These are phyloP conservation scores for Sericinus montela DNA, from an alignment of 2,888 invertebrate species.

Conservation along the genomic window DNA sequence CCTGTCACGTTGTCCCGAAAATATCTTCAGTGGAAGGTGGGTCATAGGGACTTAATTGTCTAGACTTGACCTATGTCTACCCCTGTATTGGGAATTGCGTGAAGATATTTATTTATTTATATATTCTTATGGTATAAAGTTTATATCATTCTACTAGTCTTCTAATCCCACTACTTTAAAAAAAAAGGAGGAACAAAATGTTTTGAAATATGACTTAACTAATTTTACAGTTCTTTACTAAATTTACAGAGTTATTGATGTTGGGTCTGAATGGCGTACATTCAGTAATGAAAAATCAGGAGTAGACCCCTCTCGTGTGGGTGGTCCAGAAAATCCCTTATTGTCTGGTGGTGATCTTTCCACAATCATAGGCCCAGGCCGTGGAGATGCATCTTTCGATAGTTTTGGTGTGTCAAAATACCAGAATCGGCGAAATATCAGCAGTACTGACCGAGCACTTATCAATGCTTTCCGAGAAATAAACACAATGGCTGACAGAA, in stretches of 20 bases:
- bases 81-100: too few species aligned
- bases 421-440: conserved; percentile 88
- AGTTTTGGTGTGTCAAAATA: conserved; percentile 89
- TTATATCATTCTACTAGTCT: too few species aligned
- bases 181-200: too few species aligned
- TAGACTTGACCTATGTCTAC: too few species aligned
- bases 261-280: conserved; percentile 99
- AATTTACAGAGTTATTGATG: conserved; percentile 93
- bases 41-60: too few species aligned
- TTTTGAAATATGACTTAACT: too few species aligned
- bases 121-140: too few species aligned
- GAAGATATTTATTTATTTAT: too few species aligned
- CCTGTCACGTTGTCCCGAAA: too few species aligned
- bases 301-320: conserved; percentile 99
- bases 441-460: conserved; percentile 95
- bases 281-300: conserved; percentile 99
- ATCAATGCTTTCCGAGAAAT: conserved; percentile 98
- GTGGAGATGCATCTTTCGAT: conserved; percentile 92
- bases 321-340: conserved; percentile 98
- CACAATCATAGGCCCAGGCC: conserved; percentile 92
- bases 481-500: conserved; percentile 98
- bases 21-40: too few species aligned
- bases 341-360: conserved; percentile 97
- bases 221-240: too few species aligned
- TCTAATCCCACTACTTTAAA: too few species aligned